Conservation (phyloP, 30 jellyfish, hydroid and myxozoan species). For the Nemopilema nomurai region DNA sequence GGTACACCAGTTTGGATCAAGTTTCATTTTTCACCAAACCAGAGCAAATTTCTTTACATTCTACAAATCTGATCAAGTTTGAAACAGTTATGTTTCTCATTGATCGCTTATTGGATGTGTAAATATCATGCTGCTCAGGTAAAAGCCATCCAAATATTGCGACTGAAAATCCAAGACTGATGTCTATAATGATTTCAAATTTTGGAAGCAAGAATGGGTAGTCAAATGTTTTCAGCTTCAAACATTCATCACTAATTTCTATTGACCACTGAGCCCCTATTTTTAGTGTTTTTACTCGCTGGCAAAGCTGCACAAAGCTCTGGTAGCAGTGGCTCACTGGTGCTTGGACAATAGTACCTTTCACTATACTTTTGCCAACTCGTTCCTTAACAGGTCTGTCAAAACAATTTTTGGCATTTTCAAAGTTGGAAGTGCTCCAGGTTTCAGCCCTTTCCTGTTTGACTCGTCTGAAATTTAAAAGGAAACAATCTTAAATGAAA, state of each 20-base stretch:
- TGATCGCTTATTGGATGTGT: slow-evolving; percentile 18
- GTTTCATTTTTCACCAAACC: slow-evolving; percentile 17
- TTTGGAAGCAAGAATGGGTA: slow-evolving; percentile 9
- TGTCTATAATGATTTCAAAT: slow-evolving; percentile 5
- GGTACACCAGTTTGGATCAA: not conserved
- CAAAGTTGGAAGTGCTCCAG: slow-evolving; percentile 35
- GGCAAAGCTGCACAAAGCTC: slow-evolving; percentile 16
- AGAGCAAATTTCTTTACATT: slow-evolving; percentile 11
- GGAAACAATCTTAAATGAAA: not conserved
- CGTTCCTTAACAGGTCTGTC: slow-evolving; percentile 8
- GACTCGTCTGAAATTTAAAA: slow-evolving; percentile 14
- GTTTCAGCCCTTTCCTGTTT: slow-evolving; percentile 23
- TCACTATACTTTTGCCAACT: not conserved
- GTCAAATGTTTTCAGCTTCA: slow-evolving; percentile 16
- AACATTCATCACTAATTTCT: not conserved
- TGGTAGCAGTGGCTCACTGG: slow-evolving; percentile 29
- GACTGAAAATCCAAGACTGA: slow-evolving; percentile 12
- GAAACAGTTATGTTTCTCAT: slow-evolving; percentile 32
- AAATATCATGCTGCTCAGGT: slow-evolving; percentile 26
- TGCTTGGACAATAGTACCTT: slow-evolving; percentile 17
- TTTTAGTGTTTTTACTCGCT: slow-evolving; percentile 11
- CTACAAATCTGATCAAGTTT: slow-evolving; percentile 4
- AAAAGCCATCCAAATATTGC: slow-evolving; percentile 25
- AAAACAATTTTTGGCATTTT: slow-evolving; percentile 12
- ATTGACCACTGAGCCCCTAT: slow-evolving; percentile 11